phyloP scores from a whole-genome alignment of 2,888 invertebrate genomes.

The Tenthredo notha region DNA sequence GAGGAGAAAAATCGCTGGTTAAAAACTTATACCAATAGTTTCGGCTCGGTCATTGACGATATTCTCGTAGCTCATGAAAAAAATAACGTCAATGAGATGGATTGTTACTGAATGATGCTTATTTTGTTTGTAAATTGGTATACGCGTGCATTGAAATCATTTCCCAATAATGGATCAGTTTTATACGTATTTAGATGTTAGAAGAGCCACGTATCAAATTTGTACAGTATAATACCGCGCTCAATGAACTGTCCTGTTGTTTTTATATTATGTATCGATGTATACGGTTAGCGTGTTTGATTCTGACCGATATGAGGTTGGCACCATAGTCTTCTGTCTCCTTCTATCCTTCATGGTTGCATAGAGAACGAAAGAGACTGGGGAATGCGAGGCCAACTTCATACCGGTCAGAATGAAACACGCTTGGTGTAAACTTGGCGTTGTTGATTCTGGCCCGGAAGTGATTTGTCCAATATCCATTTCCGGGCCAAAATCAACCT shows the following conservation, averaged over 20 bases:
- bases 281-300: too few relatives aligned
- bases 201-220: not conserved
- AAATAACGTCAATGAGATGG: slow-evolving; percentile 83
- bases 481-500: too few relatives aligned
- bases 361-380: too few relatives aligned
- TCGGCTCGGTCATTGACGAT: slow-evolving; percentile 87
- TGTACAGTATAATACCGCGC: not conserved
- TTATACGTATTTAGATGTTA: not conserved
- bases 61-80: slow-evolving; percentile 83
- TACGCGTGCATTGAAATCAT: not conserved
- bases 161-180: not conserved
- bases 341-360: too few relatives aligned
- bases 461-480: too few relatives aligned
- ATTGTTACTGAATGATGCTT: slow-evolving; percentile 82
- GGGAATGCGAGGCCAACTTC: too few relatives aligned
- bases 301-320: too few relatives aligned
- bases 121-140: not conserved
- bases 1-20: slow-evolving; percentile 85
- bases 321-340: too few relatives aligned
- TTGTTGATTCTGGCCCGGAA: too few relatives aligned
- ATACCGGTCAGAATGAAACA: too few relatives aligned
- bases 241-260: not conserved
- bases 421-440: too few relatives aligned
- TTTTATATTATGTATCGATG: too few relatives aligned
- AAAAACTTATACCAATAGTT: slow-evolving; percentile 83